phyloP scores from a whole-genome alignment of 2,797 vertebrate species.

The Kryptopterus vitreolus region DNA sequence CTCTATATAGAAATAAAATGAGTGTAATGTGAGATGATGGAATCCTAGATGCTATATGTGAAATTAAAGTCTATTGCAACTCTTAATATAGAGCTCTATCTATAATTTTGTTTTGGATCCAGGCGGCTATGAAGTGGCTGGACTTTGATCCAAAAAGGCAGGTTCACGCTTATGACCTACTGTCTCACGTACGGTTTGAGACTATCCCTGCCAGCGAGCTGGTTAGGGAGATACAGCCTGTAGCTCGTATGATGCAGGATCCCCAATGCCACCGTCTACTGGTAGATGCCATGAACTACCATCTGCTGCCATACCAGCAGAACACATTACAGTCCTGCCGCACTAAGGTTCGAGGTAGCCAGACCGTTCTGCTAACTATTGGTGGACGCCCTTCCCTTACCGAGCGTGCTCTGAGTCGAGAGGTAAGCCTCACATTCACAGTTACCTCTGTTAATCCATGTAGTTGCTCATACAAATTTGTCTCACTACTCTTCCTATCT shows the following conservation, averaged over 20 bases:
- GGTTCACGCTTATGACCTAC: slow-evolving; percentile 73
- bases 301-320: slow-evolving; percentile 85
- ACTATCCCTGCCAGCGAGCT: slow-evolving; percentile 83
- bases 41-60: slow-evolving; percentile 42
- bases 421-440: slow-evolving; percentile 59
- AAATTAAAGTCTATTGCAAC: slow-evolving; percentile 6
- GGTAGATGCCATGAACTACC: slow-evolving; percentile 88
- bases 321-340: slow-evolving; percentile 81
- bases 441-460: background rate
- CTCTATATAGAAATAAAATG: slow-evolving; percentile 38
- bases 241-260: slow-evolving; percentile 83
- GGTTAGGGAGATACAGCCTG: slow-evolving; percentile 82
- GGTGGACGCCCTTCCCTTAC: slow-evolving; percentile 81
- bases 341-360: slow-evolving; percentile 77
- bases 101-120: slow-evolving; percentile 38
- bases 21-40: slow-evolving; percentile 1
- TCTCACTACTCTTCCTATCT: background rate
- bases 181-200: slow-evolving; percentile 79
- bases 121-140: slow-evolving; percentile 82
- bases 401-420: slow-evolving; percentile 81
- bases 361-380: slow-evolving; percentile 75
- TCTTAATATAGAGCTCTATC: slow-evolving; percentile 30
- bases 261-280: slow-evolving; percentile 82
- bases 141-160: slow-evolving; percentile 79
- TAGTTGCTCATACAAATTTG: background rate